phyloP scores from a whole-genome alignment of 2,888 invertebrate genomes.

The Cremastinae sp. region DNA sequence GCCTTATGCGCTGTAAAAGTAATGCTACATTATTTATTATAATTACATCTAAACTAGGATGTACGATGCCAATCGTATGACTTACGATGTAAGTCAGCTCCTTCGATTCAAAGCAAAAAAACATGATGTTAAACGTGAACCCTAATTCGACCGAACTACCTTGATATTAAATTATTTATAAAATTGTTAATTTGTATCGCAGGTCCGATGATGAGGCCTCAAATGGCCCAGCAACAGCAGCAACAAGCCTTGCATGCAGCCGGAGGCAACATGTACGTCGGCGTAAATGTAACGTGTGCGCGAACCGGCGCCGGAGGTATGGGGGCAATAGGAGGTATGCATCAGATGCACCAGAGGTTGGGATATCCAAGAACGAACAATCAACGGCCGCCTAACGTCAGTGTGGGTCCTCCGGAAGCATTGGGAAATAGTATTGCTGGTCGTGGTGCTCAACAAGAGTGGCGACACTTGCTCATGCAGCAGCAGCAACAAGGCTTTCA shows the following conservation, averaged over 20 bases:
- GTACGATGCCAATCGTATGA: no score
- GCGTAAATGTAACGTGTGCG: constrained; percentile 63
- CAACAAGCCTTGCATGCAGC: constrained; percentile 80
- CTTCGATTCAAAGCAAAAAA: no score
- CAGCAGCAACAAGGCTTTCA: constrained; percentile 80
- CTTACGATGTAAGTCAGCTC: no score
- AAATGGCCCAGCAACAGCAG: constrained; percentile 84
- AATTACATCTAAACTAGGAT: no score
- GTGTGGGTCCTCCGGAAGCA: constrained; percentile 82
- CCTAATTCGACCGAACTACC: no score
- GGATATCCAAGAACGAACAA: constrained; percentile 80
- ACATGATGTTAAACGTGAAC: no score
- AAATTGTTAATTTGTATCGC: constrained; percentile 4
- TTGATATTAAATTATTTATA: no score
- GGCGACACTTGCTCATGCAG: constrained; percentile 86
- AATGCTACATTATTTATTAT: no score
- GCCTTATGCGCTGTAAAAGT: no score
- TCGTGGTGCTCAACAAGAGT: constrained; percentile 81
- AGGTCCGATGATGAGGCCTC: constrained; percentile 87
- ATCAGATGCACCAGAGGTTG: constrained; percentile 79
- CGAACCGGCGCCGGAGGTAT: constrained; percentile 74
- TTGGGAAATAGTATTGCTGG: constrained; percentile 82
- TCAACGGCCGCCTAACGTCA: constrained; percentile 84
- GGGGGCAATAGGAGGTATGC: constrained; percentile 79
- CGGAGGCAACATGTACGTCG: constrained; percentile 81